Conservation (phyloP, 2,888 invertebrate species). For the Sericinus montela region DNA sequence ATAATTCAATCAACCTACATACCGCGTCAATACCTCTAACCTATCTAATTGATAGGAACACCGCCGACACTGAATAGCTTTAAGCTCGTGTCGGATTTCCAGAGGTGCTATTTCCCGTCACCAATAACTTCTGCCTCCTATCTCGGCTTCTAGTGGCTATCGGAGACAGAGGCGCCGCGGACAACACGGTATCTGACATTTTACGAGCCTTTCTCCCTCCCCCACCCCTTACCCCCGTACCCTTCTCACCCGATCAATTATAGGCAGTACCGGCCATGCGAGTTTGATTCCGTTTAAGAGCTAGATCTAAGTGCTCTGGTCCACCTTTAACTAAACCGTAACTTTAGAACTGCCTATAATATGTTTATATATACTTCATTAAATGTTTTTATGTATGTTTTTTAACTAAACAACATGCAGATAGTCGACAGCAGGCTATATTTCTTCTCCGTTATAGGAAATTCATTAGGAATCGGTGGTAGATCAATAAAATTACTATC, state of each 20-base stretch:
- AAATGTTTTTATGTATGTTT: too few relatives aligned
- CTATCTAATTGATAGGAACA: conserved; percentile 6
- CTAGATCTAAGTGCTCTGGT: conserved; percentile 21
- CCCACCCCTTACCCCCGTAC: conserved; percentile 17
- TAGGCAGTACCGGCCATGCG: conserved; percentile 23
- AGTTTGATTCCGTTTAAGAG: conserved; percentile 15
- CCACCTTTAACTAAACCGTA: not conserved
- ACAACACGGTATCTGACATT: conserved; percentile 46
- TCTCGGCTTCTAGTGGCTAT: conserved; percentile 31
- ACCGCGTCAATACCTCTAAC: not conserved
- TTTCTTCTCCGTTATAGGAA: too few relatives aligned
- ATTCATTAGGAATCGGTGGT: too few relatives aligned
- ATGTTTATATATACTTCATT: not conserved
- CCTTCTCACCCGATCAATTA: conserved; percentile 39
- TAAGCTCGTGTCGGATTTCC: conserved; percentile 13
- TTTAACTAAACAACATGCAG: too few relatives aligned
- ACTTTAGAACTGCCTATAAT: not conserved
- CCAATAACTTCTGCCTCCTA: conserved; percentile 17
- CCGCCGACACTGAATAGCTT: conserved; percentile 5
- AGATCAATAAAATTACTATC: too few relatives aligned
- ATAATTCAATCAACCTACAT: not conserved
- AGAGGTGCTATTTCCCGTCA: conserved; percentile 17
- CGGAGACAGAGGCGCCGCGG: conserved; percentile 37
- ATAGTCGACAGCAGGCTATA: too few relatives aligned
- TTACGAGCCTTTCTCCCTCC: conserved; percentile 51